phyloP scores from a whole-genome alignment of 1,140 invertebrate genomes.

The Anoplophora glabripennis region DNA sequence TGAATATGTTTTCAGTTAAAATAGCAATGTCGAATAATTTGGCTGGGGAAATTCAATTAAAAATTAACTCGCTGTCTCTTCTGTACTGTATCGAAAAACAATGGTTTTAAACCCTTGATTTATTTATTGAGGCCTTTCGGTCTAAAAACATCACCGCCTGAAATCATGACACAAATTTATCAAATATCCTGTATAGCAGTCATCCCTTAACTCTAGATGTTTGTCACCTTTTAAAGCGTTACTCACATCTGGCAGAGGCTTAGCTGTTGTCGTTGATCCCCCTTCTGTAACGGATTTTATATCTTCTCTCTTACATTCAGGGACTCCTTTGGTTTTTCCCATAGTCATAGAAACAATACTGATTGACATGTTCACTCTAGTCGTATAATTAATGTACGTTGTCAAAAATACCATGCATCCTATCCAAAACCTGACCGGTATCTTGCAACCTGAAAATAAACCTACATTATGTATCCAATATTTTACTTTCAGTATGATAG shows the following conservation, averaged over 20 bases:
- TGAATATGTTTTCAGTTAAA: too few relatives aligned
- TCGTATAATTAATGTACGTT: conserved; percentile 70
- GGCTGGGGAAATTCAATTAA: too few relatives aligned
- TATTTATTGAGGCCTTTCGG: too few relatives aligned
- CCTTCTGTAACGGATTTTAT: neutral
- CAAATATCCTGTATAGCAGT: too few relatives aligned
- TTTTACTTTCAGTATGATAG: neutral
- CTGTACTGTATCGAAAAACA: too few relatives aligned
- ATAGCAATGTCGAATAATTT: too few relatives aligned
- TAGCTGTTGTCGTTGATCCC: conserved; percentile 1
- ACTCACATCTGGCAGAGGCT: conserved; percentile 18
- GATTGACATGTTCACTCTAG: conserved; percentile 71
- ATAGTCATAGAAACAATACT: conserved; percentile 67
- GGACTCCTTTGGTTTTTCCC: conserved; percentile 15
- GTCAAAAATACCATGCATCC: conserved; percentile 70
- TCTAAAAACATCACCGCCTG: too few relatives aligned
- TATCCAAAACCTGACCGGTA: conserved; percentile 51
- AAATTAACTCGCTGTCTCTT: too few relatives aligned
- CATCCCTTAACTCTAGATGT: too few relatives aligned
- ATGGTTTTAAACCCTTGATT: too few relatives aligned
- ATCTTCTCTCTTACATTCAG: conserved; percentile 34
- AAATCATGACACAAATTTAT: too few relatives aligned
- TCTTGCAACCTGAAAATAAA: conserved; percentile 13
- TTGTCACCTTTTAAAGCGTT: neutral
- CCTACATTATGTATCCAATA: neutral